Base-by-base conservation (phyloP, 2,888 invertebrate genomes). In the Cosmorhoe ocellata region DNA sequence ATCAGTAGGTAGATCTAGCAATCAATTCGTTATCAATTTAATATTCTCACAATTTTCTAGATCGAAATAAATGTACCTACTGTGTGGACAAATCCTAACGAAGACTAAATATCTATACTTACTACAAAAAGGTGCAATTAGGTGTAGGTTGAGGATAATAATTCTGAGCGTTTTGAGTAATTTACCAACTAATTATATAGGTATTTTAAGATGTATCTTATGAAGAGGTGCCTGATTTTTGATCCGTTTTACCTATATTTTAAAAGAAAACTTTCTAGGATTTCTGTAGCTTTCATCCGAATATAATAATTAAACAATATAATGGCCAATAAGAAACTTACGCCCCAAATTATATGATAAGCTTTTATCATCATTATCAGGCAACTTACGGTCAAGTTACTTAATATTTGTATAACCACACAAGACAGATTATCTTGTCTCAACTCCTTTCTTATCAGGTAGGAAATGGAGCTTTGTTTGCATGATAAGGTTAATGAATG, bases 381-480 rank as follows among this genome's bases (percentile, higher is more conserved):
- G 12, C 13, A 46, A 43, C 49, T 47, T 52, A 44, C 36, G 41
- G 46, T 39, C 39, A 53, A 48, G 33, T 61, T 56, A 48, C 59
- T 33, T 39, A 62, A 59, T 58, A 47, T 58, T 62, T 55, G 38
- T 46, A 27, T 5, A 54, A 32, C 27, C 42, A 37, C 50, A 58
- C 53, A 30, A 36, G 46, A 43, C 34, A 51, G 51, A 56, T 56
- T 56, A 58, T 54, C 59, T 59, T 42, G 43, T 51, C 51, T 49
- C 39, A 40, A 44, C 49, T 24, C 49, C 36, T 46, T 27, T 13
- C 33, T 51, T 51, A 56, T 56, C 51, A 40, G 27, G 24, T 43
- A 61, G 55, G 63, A 58, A 60, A 61, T 44, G 41, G 40, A 45
- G 48, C 55, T 56, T 60, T 65, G 60, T 65, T 58, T 58, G 52